Evolutionary conservation across 2,113 vertebrate genomes (phyloP).

Genomic region (Sorex araneus): DNA sequence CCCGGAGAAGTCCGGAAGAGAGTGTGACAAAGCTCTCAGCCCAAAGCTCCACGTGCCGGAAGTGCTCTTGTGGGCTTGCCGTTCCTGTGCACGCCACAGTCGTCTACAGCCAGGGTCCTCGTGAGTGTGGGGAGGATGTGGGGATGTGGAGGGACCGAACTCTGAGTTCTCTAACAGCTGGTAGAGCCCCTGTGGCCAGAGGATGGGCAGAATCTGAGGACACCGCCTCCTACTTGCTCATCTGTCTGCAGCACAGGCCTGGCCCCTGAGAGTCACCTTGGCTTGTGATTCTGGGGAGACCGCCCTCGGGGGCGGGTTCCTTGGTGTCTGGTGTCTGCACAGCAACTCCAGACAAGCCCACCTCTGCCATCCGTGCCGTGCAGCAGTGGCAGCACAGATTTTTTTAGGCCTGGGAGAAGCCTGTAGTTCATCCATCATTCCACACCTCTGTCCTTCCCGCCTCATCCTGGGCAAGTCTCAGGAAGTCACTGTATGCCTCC

Average conservation of each 20-base stretch:
- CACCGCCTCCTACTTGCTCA: too few relatives aligned
- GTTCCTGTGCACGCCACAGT: neutral
- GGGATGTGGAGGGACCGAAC: neutral
- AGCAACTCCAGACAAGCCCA: neutral
- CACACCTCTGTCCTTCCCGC: neutral
- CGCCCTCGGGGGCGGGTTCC: too few relatives aligned
- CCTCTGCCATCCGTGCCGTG: neutral
- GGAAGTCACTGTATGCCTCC: neutral
- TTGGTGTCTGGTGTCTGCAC: neutral
- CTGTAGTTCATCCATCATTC: neutral
- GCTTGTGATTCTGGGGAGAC: too few relatives aligned
- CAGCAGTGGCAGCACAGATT: neutral
- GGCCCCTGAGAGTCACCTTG: too few relatives aligned
- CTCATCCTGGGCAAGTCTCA: neutral
- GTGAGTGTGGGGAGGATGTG: too few relatives aligned
- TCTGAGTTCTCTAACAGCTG: neutral
- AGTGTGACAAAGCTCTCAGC: neutral
- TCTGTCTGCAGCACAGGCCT: too few relatives aligned
- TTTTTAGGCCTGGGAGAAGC: constrained; percentile 8
- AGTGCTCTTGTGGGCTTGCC: neutral
- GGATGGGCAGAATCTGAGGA: too few relatives aligned
- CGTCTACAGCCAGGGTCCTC: neutral
- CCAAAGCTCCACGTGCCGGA: neutral
- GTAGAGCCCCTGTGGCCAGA: too few relatives aligned
- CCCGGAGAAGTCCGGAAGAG: neutral